These are phyloP conservation scores for Drosophila anceps DNA, from an alignment of 2,888 invertebrate species.

Conservation along the genomic window DNA sequence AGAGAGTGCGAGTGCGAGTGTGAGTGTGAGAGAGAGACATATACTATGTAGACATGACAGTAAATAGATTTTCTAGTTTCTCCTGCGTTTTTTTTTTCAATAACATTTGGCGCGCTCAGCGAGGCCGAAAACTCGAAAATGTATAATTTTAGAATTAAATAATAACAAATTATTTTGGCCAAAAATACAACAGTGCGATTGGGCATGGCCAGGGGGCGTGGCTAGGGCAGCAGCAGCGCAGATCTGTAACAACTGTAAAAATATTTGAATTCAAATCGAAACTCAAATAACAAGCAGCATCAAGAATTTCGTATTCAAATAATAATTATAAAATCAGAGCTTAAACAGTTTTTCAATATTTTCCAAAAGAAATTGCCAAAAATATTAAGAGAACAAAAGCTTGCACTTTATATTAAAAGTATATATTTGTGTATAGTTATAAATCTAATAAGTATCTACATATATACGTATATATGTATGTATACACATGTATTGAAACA, in stretches of 20 bases:
- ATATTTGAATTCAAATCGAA: conserved; percentile 1
- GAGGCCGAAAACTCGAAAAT: conserved; percentile 71
- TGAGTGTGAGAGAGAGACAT: background rate
- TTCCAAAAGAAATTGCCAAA: background rate
- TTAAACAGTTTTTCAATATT: background rate
- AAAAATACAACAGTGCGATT: conserved; percentile 46
- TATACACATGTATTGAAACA: background rate
- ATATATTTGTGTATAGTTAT: background rate
- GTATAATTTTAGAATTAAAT: conserved; percentile 70
- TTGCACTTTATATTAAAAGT: background rate
- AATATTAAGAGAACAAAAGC: too few species aligned
- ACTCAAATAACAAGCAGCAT: background rate
- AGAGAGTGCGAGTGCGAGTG: background rate
- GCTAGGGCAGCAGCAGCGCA: conserved; percentile 16
- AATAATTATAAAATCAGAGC: background rate
- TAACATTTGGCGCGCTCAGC: conserved; percentile 69
- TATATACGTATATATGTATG: background rate
- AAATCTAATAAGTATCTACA: background rate
- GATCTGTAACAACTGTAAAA: conserved; percentile 22
- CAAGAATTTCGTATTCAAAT: background rate
- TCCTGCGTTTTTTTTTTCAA: conserved; percentile 62
- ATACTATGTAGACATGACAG: conserved; percentile 40
- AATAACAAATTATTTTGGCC: conserved; percentile 59
- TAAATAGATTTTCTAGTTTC: conserved; percentile 62
- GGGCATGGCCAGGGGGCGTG: conserved; percentile 35